phyloP scores from a whole-genome alignment of 2,888 invertebrate genomes.

The Galeruca laticollis region DNA sequence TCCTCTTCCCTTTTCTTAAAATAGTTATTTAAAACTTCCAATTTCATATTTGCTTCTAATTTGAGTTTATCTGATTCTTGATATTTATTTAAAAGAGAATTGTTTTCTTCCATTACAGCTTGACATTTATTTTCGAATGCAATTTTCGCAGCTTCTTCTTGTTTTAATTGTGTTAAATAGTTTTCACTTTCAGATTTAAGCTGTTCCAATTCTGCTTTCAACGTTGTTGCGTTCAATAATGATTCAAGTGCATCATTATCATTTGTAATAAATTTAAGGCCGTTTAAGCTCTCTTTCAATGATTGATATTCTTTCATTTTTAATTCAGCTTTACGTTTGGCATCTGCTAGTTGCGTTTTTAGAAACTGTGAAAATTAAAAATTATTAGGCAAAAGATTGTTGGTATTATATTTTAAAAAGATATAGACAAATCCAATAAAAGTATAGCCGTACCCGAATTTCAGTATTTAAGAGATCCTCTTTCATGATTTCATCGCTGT shows the following conservation, averaged over 20 bases:
- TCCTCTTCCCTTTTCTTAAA: slow-evolving; percentile 92
- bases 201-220: slow-evolving; percentile 72
- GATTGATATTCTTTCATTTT: slow-evolving; percentile 65
- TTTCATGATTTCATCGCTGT: slow-evolving; percentile 67
- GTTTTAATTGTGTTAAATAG: slow-evolving; percentile 64
- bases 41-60: slow-evolving; percentile 83
- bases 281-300: slow-evolving; percentile 67
- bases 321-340: slow-evolving; percentile 62
- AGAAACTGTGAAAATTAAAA: slow-evolving; percentile 57
- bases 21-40: slow-evolving; percentile 88
- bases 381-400: neutral
- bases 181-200: slow-evolving; percentile 69
- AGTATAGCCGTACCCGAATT: slow-evolving; percentile 58
- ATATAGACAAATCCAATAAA: neutral
- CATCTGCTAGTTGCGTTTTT: slow-evolving; percentile 61
- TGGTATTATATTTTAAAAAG: slow-evolving; percentile 7
- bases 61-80: slow-evolving; percentile 78
- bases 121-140: slow-evolving; percentile 66
- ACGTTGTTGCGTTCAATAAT: slow-evolving; percentile 69
- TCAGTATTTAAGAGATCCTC: slow-evolving; percentile 71
- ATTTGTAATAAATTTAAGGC: slow-evolving; percentile 65
- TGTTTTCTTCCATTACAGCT: slow-evolving; percentile 68
- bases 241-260: slow-evolving; percentile 61
- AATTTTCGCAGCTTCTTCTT: slow-evolving; percentile 66
- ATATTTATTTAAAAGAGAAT: slow-evolving; percentile 70